Percentiles rank a stretch among this genome's conserved stretches.
Conservation (phyloP, 1,140 invertebrate species). For the Lamellibrachia luymesi region DNA sequence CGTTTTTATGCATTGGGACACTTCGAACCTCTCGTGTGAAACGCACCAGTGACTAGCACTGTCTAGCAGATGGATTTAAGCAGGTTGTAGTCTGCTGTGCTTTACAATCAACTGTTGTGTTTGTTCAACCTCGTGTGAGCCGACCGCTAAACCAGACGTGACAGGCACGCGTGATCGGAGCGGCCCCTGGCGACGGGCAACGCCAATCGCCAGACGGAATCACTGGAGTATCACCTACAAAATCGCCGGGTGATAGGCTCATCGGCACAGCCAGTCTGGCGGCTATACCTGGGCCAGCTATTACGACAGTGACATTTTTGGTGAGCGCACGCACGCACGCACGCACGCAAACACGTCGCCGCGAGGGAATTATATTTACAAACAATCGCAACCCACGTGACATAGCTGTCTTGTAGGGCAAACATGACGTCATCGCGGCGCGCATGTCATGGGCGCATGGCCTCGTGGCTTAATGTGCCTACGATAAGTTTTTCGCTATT, state of each 20-base stretch:
- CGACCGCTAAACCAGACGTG: background rate
- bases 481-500: too few relatives aligned
- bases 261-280: background rate
- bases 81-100: background rate
- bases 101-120: background rate
- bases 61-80: background rate
- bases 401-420: too few relatives aligned
- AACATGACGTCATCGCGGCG: too few relatives aligned
- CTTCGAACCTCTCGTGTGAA: background rate
- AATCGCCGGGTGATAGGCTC: background rate
- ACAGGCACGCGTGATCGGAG: background rate
- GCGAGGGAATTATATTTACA: too few relatives aligned
- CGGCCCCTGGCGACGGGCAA: background rate
- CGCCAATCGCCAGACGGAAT: background rate
- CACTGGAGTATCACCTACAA: background rate
- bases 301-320: background rate
- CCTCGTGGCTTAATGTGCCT: too few relatives aligned
- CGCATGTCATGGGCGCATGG: too few relatives aligned
- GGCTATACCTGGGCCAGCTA: background rate
- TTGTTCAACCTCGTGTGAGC: background rate
- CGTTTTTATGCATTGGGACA: background rate
- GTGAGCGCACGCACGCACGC: too few relatives aligned
- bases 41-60: background rate
- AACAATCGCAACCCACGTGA: too few relatives aligned
- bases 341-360: too few relatives aligned